Percentiles rank a stretch among this genome's conserved stretches.
These are phyloP conservation scores for Nasua narica DNA, from an alignment of 2,797 vertebrate genomes.

Conservation along the genomic window DNA sequence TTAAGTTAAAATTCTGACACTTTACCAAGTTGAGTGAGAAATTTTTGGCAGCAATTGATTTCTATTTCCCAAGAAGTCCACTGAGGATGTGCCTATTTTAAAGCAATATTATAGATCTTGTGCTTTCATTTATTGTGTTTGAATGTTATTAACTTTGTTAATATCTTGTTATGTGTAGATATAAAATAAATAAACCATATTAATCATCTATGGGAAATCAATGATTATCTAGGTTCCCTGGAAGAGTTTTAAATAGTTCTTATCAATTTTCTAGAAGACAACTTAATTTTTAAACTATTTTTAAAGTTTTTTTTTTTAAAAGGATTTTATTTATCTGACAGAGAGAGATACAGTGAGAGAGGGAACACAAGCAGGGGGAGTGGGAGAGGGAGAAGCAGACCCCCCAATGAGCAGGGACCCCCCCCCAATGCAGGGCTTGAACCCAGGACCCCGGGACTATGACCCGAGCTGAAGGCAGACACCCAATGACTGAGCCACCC, in stretches of 20 bases:
- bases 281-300: neutral
- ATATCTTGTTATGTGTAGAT: slow-evolving; percentile 37
- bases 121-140: neutral
- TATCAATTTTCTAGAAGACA: neutral
- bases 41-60: slow-evolving; percentile 44
- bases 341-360: too few species aligned
- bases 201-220: neutral
- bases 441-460: too few species aligned
- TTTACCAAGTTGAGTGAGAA: neutral
- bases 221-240: neutral
- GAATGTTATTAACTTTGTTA: slow-evolving; percentile 34
- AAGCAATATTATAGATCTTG: slow-evolving; percentile 53
- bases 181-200: slow-evolving; percentile 53
- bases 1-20: neutral
- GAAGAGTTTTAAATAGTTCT: neutral
- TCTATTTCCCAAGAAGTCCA: slow-evolving; percentile 57
- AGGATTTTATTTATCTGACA: too few species aligned
- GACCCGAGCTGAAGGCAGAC: too few species aligned
- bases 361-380: too few species aligned
- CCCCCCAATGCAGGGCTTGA: too few species aligned
- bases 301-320: neutral
- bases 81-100: slow-evolving; percentile 57
- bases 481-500: too few species aligned
- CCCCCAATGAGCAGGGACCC: too few species aligned
- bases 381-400: too few species aligned